Evolutionary conservation across 2,888 invertebrate genomes (phyloP).

Genomic region (Bombyx huttoni): DNA sequence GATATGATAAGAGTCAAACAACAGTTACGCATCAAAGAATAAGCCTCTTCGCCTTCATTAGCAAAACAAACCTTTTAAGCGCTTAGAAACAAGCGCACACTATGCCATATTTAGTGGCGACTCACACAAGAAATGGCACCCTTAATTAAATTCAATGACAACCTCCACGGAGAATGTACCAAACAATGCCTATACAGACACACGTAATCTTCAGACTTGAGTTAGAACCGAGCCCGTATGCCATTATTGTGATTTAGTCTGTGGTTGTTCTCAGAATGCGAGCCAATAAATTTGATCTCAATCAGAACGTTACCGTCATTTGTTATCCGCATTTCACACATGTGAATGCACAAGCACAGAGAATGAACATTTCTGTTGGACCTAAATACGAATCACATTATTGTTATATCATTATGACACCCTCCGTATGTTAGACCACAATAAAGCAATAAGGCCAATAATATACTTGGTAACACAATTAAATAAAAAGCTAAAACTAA

Average conservation of each 20-base stretch:
- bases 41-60: not conserved
- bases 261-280: conserved; percentile 53
- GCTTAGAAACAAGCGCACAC: not conserved
- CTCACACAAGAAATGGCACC: not conserved
- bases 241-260: conserved; percentile 61
- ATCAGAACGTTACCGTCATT: conserved; percentile 58
- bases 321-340: conserved; percentile 41
- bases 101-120: not conserved
- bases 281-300: conserved; percentile 67
- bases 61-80: not conserved
- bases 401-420: too few relatives aligned
- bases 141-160: conserved; percentile 26
- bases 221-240: conserved; percentile 40
- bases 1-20: too few relatives aligned
- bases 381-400: not conserved
- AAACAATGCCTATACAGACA: conserved; percentile 27
- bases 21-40: too few relatives aligned
- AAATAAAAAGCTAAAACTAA: too few relatives aligned
- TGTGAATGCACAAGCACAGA: conserved; percentile 13
- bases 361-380: not conserved
- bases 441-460: too few relatives aligned
- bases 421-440: too few relatives aligned
- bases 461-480: too few relatives aligned
- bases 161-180: conserved; percentile 17
- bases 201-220: conserved; percentile 39